These are phyloP conservation scores for Pitangus sulphuratus DNA, from an alignment of 2,797 vertebrate species.

Conservation along the genomic window DNA sequence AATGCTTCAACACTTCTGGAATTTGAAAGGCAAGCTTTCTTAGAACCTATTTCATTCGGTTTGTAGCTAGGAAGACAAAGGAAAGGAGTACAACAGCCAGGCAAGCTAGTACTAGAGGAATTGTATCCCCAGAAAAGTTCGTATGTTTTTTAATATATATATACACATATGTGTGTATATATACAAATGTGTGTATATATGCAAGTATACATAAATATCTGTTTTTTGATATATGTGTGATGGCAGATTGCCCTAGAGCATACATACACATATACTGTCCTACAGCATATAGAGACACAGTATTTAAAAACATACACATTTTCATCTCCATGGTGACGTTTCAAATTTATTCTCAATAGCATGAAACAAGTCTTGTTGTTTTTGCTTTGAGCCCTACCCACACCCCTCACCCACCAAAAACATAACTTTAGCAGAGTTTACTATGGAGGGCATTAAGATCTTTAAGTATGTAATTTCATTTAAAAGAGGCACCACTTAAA, in stretches of 20 bases:
- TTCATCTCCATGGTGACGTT: background rate
- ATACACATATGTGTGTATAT: fast-evolving
- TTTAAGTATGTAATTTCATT: background rate
- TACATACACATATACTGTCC: background rate
- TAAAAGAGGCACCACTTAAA: background rate
- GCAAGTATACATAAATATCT: no score
- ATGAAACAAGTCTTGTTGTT: background rate
- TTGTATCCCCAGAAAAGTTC: background rate
- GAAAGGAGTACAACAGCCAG: background rate
- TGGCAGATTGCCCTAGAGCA: background rate
- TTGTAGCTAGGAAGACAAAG: background rate
- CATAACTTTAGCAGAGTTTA: background rate
- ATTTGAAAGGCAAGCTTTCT: background rate
- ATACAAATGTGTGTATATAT: background rate
- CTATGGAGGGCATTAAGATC: background rate
- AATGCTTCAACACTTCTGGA: background rate
- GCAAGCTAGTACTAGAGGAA: background rate
- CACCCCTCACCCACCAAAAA: background rate
- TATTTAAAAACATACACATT: background rate
- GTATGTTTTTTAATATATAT: background rate
- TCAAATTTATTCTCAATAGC: background rate
- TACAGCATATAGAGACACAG: background rate
- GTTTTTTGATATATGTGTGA: background rate
- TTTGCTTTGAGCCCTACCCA: background rate
- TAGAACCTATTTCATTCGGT: background rate